A percentile compares a stretch with the other conserved stretches of the same genome.
These are phyloP conservation scores for Drosophila biarmipes DNA, from an alignment of 1,140 invertebrate species.

Conservation along the genomic window DNA sequence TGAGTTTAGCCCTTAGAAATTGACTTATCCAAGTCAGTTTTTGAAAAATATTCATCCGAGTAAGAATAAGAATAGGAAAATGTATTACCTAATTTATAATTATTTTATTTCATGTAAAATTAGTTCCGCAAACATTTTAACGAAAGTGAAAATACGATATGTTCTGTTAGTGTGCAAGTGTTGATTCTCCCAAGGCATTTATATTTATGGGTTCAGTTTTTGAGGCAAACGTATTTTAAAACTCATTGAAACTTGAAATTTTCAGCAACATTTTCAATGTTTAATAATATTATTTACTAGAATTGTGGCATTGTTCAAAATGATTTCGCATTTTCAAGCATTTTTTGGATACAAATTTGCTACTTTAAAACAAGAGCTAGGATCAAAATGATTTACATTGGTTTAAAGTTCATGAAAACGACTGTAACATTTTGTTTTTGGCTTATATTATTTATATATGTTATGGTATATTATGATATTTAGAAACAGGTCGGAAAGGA, in stretches of 20 bases:
- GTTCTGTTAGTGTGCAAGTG: constrained; percentile 1
- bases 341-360: no score
- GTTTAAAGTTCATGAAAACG: background rate
- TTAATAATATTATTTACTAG: background rate
- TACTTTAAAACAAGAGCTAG: background rate
- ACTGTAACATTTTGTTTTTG: no score
- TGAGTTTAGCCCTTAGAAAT: no score
- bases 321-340: background rate
- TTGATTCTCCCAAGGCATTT: constrained; percentile 7
- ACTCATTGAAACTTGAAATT: background rate
- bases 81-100: background rate
- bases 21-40: no score
- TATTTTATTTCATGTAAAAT: background rate
- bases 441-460: no score
- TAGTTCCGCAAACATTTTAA: background rate
- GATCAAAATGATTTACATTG: background rate
- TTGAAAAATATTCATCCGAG: no score
- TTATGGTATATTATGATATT: no score
- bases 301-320: background rate
- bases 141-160: background rate
- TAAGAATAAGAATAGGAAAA: no score
- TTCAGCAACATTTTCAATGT: background rate
- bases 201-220: no score
- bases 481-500: no score
- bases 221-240: no score